Evolutionary conservation across 2,888 invertebrate genomes (phyloP).

Genomic region (Temnothorax unifasciatus): DNA sequence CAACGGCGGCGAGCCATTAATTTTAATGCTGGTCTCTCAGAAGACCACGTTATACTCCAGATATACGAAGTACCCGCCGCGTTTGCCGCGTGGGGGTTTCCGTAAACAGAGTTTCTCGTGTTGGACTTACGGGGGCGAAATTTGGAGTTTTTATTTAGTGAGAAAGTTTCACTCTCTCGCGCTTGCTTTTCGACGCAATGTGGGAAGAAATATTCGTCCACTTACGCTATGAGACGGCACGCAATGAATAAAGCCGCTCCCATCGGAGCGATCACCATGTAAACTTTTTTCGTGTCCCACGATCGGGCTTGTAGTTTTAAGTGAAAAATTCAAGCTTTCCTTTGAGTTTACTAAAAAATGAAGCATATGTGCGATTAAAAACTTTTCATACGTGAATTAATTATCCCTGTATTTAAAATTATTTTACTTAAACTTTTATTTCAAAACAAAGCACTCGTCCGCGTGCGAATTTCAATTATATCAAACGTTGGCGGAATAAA

Average conservation of each 20-base stretch:
- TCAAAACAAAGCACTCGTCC: not conserved
- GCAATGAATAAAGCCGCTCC: constrained; percentile 35
- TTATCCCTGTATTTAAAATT: not conserved
- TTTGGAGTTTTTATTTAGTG: constrained; percentile 84
- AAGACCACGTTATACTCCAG: constrained; percentile 71
- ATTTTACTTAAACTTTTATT: not conserved
- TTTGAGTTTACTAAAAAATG: constrained; percentile 1
- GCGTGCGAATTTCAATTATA: not conserved
- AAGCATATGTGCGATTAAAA: not conserved
- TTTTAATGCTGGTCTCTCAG: constrained; percentile 77
- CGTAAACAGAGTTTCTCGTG: constrained; percentile 78
- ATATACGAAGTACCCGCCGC: constrained; percentile 69
- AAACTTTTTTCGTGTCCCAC: constrained; percentile 23
- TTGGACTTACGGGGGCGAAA: constrained; percentile 80
- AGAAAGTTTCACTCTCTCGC: constrained; percentile 80
- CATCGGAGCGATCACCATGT: not conserved
- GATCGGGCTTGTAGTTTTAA: constrained; percentile 5
- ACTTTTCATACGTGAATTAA: not conserved
- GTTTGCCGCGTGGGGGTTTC: constrained; percentile 75
- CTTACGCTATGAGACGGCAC: constrained; percentile 53
- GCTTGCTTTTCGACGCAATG: constrained; percentile 68
- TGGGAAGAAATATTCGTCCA: constrained; percentile 75
- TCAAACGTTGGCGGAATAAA: not conserved
- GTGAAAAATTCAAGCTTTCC: not conserved
- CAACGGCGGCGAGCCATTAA: constrained; percentile 77